phyloP scores from a whole-genome alignment of 1,140 invertebrate genomes.

The Episyrphus balteatus region DNA sequence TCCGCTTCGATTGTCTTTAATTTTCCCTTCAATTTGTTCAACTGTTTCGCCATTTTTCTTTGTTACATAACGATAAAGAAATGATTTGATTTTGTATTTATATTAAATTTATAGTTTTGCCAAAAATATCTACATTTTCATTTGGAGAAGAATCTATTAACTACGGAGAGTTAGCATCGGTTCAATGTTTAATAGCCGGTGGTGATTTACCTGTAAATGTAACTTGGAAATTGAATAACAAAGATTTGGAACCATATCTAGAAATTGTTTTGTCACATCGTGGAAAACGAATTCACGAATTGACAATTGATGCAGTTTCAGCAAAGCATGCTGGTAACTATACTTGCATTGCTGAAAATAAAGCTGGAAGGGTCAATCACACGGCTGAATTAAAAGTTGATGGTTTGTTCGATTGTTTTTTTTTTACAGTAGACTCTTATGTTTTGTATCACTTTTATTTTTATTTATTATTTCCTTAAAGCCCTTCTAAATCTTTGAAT shows the following conservation, averaged over 20 bases:
- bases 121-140: slow-evolving; percentile 50
- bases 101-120: slow-evolving; percentile 39
- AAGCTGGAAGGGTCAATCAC: slow-evolving; percentile 52
- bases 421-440: slow-evolving; percentile 4
- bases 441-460: slow-evolving; percentile 9
- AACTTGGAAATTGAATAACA: slow-evolving; percentile 48
- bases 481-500: neutral
- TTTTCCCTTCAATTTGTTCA: neutral
- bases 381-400: slow-evolving; percentile 57
- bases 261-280: slow-evolving; percentile 46
- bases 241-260: slow-evolving; percentile 39
- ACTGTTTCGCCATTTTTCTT: neutral
- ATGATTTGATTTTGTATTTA: neutral
- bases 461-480: slow-evolving; percentile 1
- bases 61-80: neutral
- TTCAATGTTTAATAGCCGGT: slow-evolving; percentile 53
- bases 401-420: slow-evolving; percentile 46
- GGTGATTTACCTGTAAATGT: slow-evolving; percentile 55
- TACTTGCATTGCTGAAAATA: slow-evolving; percentile 63
- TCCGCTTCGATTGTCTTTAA: neutral
- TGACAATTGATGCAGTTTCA: slow-evolving; percentile 64
- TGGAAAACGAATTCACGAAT: slow-evolving; percentile 56
- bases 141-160: slow-evolving; percentile 54
- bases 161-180: slow-evolving; percentile 59
- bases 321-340: slow-evolving; percentile 68